A percentile compares a stretch with the other conserved stretches of the same genome.
Evolutionary conservation across 2,113 vertebrate species (phyloP).

Genomic region (Sterrhoptilus dennistouni): DNA sequence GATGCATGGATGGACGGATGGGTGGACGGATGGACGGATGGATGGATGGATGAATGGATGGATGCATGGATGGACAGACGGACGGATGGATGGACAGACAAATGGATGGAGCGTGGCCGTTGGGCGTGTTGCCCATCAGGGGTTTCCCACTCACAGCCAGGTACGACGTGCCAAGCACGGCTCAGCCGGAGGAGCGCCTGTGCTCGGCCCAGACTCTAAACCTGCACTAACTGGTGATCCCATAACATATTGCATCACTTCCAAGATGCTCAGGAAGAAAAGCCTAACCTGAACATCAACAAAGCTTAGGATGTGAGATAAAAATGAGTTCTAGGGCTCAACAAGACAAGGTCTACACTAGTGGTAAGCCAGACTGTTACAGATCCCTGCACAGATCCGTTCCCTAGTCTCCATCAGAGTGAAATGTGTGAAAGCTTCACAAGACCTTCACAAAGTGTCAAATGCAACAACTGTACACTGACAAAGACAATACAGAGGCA

Average conservation of each 20-base stretch:
- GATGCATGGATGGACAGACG: rapidly evolving
- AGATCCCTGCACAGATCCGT: not conserved
- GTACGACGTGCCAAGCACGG: rapidly evolving
- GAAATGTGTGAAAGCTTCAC: not conserved
- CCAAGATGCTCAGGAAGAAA: not conserved
- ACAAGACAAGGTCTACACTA: not conserved
- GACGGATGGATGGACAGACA: rapidly evolving
- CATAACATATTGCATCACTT: rapidly evolving
- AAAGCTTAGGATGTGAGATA: not conserved
- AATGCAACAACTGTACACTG: not conserved
- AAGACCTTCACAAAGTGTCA: not conserved
- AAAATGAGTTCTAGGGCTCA: not conserved
- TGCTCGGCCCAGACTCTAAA: not conserved
- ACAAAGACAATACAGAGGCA: not conserved
- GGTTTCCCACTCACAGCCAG: rapidly evolving
- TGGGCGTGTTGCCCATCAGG: rapidly evolving
- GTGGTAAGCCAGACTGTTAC: not conserved
- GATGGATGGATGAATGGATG: rapidly evolving
- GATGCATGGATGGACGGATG: rapidly evolving
- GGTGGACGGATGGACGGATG: rapidly evolving
- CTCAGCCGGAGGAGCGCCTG: rapidly evolving
- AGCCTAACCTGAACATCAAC: not conserved
- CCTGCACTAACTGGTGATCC: rapidly evolving
- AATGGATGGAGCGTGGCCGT: no score
- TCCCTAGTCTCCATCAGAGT: not conserved